Conservation (phyloP, 2,888 invertebrate genomes). For the Agrotis exclamationis region DNA sequence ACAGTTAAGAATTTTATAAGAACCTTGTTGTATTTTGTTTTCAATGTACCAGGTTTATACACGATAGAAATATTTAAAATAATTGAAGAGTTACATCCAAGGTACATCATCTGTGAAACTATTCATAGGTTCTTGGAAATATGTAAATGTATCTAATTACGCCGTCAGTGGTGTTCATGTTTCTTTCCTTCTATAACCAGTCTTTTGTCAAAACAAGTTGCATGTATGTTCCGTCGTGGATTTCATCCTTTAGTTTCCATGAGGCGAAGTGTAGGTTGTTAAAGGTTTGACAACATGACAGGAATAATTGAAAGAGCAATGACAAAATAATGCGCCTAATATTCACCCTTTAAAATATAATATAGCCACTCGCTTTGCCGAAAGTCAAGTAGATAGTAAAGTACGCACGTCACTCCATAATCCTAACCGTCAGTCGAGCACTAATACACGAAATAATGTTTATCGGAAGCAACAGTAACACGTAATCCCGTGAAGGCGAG, state of each 20-base stretch:
- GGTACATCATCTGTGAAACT: not conserved
- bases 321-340: not conserved
- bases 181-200: too few relatives aligned
- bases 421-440: conserved; percentile 57
- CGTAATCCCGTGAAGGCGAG: conserved; percentile 75
- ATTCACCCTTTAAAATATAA: not conserved
- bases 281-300: too few relatives aligned
- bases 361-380: not conserved
- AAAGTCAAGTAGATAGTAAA: conserved; percentile 19
- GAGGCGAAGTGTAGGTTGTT: not conserved
- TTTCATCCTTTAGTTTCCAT: not conserved
- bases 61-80: not conserved
- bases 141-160: too few relatives aligned
- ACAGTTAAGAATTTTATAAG: not conserved
- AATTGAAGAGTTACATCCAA: not conserved
- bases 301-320: too few relatives aligned
- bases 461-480: conserved; percentile 77
- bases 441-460: conserved; percentile 78
- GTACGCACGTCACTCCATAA: conserved; percentile 32
- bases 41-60: not conserved
- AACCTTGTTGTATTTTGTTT: not conserved
- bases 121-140: too few relatives aligned
- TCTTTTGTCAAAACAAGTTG: too few relatives aligned
- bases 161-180: too few relatives aligned
- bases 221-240: not conserved